phyloP scores from a whole-genome alignment of 2,888 invertebrate genomes.

The Trachelus tabidus region DNA sequence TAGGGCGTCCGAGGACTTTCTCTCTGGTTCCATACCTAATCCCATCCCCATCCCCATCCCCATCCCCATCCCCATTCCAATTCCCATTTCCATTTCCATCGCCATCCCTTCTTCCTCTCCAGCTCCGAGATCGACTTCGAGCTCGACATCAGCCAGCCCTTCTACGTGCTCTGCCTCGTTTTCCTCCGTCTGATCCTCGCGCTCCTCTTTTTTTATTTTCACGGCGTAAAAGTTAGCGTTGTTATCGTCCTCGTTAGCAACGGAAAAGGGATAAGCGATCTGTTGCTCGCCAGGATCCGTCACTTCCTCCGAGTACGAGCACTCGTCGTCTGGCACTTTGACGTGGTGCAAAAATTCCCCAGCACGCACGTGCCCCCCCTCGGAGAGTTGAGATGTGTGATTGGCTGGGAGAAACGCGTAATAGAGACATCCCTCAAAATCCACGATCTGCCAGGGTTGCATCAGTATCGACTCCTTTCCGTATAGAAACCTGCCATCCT shows the following conservation, averaged over 20 bases:
- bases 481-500: conserved; percentile 45
- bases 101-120: conserved; percentile 32
- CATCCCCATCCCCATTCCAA: conserved; percentile 25
- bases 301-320: conserved; percentile 1
- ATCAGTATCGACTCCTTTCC: conserved; percentile 47
- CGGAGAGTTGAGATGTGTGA: conserved; percentile 6
- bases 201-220: background rate
- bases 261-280: background rate
- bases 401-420: conserved; percentile 49
- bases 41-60: no score
- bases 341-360: conserved; percentile 9
- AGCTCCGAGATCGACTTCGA: conserved; percentile 10
- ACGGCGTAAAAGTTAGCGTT: conserved; percentile 14
- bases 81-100: conserved; percentile 13
- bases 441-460: conserved; percentile 53
- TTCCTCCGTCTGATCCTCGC: background rate
- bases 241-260: background rate
- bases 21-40: no score
- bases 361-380: background rate
- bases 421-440: conserved; percentile 48
- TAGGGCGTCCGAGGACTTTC: no score
- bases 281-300: background rate
- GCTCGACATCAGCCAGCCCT: conserved; percentile 2
- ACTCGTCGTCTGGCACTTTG: conserved; percentile 7
- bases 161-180: conserved; percentile 10